Base-by-base conservation (phyloP, 2,113 vertebrate species). In the Labeo catla region DNA sequence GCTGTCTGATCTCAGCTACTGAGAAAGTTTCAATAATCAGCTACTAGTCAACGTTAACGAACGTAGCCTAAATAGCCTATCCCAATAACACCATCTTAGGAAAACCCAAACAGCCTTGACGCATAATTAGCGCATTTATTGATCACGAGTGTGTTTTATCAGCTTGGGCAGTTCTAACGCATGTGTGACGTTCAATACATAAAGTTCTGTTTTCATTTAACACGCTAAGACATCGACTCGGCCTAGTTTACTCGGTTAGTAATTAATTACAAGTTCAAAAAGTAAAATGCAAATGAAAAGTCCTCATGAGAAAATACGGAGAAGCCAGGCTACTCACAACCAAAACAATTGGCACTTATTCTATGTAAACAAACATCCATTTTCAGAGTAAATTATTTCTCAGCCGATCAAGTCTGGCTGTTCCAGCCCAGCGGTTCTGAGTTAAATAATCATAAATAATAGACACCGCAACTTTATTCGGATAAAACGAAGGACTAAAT, bases 1-100 rank as follows among this genome's bases (percentile, higher is more conserved):
- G 65, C 65, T 59, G 59, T 80, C 76, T 81, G 59, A 81, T 81
- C 59, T 81, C 47, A 83, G 54, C 49, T 11, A 39, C 50, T 12
- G 52, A 6, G 34, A 13, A 80, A 66, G 10, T 83, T 52, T 50
- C 16, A 54, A 57, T 83, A 59, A 72, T 73, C 81, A 52, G 49
- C 79, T 39, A 61, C 57, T n/a, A 61, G 57, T 77, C 76, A 13
- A 43, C 36, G 11, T 23, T 61, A 80, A 80, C 54, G 16, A 79
- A 79, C 36, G 7, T 8, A 63, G 54, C 36, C 21, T 21, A 57
- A 43, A 78, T 59, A 59, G 57, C 19, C 7, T 21, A 45, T 49
- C 59, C 2, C 23, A 49, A 49, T 47, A 61, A 45, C 77, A 63
- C 54, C 39, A 39, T 80, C 36, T 61, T 23, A 16, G n/a, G 43